Conservation (phyloP, 2,113 vertebrate species). For the Podarcis muralis region DNA sequence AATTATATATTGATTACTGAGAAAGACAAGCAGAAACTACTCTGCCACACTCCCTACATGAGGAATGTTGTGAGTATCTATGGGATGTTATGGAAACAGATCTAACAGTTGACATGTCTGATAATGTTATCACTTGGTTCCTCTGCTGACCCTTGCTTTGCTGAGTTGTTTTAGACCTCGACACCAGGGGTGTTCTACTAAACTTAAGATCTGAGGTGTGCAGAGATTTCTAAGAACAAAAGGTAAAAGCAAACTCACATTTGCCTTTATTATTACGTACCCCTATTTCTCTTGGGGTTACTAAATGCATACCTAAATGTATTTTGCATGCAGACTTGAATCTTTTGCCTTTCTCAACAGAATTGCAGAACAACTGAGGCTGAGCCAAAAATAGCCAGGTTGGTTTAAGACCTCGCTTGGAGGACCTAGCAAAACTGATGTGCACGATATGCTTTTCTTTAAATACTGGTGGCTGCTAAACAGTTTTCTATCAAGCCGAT, state of each 20-base stretch:
- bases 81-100: not conserved
- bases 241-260: not conserved
- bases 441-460: not conserved
- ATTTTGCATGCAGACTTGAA: not conserved
- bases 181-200: not conserved
- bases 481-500: constrained; percentile 63
- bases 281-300: not conserved
- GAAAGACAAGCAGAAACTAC: not conserved
- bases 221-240: not conserved
- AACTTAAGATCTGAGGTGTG: not conserved
- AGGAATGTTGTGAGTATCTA: not conserved
- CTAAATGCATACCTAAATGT: not conserved
- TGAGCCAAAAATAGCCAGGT: not conserved
- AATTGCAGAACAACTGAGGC: not conserved
- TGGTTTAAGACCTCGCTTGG: too few species aligned
- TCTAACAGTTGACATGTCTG: not conserved
- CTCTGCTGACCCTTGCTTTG: not conserved
- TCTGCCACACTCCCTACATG: not conserved
- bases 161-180: not conserved
- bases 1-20: not conserved
- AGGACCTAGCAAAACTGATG: not conserved
- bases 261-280: not conserved
- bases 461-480: constrained; percentile 28
- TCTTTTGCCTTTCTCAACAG: not conserved
- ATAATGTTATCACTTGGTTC: not conserved